phyloP scores from a whole-genome alignment of 1,140 invertebrate genomes.

The Ectropis grisescens region DNA sequence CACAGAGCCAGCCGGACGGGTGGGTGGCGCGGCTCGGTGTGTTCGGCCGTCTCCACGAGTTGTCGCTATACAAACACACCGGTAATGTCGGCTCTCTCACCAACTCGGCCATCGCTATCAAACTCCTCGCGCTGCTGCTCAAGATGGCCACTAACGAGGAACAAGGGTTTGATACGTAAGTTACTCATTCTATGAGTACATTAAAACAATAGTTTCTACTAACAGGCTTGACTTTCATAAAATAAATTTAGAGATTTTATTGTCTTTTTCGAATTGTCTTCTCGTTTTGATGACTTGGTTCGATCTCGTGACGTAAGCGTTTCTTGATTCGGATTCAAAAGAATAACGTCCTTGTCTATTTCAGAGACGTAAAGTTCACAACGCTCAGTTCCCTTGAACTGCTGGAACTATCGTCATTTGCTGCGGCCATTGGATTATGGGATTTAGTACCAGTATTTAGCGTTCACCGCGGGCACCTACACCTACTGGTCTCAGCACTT shows the following conservation, averaged over 20 bases:
- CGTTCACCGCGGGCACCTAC: constrained; percentile 34
- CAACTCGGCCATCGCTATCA: constrained; percentile 37
- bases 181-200: no score
- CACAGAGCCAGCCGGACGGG: constrained; percentile 44
- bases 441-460: constrained; percentile 45
- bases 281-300: no score
- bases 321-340: no score
- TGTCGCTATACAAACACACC: constrained; percentile 36
- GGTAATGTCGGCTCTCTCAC: constrained; percentile 26
- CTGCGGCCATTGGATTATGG: constrained; percentile 45
- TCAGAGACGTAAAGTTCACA: constrained; percentile 38
- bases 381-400: constrained; percentile 28
- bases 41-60: constrained; percentile 42
- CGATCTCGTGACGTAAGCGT: no score
- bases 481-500: constrained; percentile 32
- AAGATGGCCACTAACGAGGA: constrained; percentile 37
- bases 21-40: constrained; percentile 50
- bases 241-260: no score
- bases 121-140: constrained; percentile 37
- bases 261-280: no score
- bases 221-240: no score
- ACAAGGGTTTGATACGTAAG: constrained; percentile 46
- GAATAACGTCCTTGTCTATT: no score
- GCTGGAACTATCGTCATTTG: constrained; percentile 32
- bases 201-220: no score